A percentile compares a stretch with the other conserved stretches of the same genome.
These are phyloP conservation scores for Philereme vetulata DNA, from an alignment of 2,888 invertebrate genomes.

Conservation along the genomic window DNA sequence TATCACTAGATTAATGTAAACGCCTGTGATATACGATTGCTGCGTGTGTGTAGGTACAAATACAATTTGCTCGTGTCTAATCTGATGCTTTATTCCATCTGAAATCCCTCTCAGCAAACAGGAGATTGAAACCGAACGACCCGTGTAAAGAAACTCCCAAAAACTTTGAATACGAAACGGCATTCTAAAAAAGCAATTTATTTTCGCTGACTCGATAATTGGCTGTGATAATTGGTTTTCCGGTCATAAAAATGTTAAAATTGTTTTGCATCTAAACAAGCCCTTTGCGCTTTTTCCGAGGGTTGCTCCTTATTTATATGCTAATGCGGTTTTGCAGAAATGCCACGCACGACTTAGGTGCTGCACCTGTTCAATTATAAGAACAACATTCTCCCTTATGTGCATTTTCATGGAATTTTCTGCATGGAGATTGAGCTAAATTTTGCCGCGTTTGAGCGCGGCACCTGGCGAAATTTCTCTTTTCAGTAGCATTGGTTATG, in stretches of 20 bases:
- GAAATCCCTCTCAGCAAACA: conserved; percentile 32
- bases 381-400: conserved; percentile 73
- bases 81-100: conserved; percentile 40
- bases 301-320: conserved; percentile 79
- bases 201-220: conserved; percentile 77
- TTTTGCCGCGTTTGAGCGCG: conserved; percentile 59
- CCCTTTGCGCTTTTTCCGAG: conserved; percentile 67
- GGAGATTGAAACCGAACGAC: conserved; percentile 37
- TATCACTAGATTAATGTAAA: conserved; percentile 76
- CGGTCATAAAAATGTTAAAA: conserved; percentile 76
- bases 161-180: conserved; percentile 54
- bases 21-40: conserved; percentile 65
- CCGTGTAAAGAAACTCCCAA: conserved; percentile 42
- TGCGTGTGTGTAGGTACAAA: conserved; percentile 41
- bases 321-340: conserved; percentile 71
- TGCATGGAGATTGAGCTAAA: conserved; percentile 68
- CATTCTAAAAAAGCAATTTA: conserved; percentile 61
- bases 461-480: conserved; percentile 54
- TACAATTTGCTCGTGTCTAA: conserved; percentile 39
- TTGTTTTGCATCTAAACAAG: conserved; percentile 51
- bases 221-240: conserved; percentile 78
- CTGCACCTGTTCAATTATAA: conserved; percentile 79
- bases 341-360: conserved; percentile 75
- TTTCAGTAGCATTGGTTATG: conserved; percentile 48
- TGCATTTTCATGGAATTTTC: conserved; percentile 78